Conservation (phyloP, 2,797 vertebrate genomes). For the Knipowitschia caucasica region DNA sequence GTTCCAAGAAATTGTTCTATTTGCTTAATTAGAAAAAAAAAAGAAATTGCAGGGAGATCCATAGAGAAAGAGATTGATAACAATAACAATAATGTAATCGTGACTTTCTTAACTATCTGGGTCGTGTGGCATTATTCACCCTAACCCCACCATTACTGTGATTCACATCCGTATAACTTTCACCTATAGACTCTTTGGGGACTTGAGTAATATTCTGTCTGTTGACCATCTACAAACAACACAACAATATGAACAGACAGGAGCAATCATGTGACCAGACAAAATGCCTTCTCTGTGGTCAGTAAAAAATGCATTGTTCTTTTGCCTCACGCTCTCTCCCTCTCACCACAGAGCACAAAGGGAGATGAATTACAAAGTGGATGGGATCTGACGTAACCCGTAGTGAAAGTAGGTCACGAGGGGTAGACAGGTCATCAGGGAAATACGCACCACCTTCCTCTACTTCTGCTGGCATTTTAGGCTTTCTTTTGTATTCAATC, state of each 20-base stretch:
- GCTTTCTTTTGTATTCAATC: neutral
- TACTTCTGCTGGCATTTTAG: constrained; percentile 20
- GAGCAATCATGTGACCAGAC: neutral
- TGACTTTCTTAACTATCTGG: no score
- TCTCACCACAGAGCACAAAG: constrained; percentile 29
- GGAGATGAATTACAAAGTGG: constrained; percentile 64
- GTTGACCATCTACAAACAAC: neutral
- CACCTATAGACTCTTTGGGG: neutral
- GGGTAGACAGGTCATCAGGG: constrained; percentile 67
- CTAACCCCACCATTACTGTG: no score
- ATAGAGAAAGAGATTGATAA: no score
- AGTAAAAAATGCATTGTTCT: constrained; percentile 7
- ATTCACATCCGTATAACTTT: no score
- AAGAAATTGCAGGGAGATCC: no score
- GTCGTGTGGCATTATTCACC: no score
- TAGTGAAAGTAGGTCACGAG: constrained; percentile 69
- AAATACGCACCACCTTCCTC: constrained; percentile 58
- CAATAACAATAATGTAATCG: no score
- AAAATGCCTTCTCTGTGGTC: neutral
- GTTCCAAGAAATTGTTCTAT: no score
- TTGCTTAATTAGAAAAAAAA: no score
- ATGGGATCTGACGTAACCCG: constrained; percentile 67
- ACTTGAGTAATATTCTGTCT: neutral
- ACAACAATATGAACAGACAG: neutral
- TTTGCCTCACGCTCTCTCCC: constrained; percentile 13